phyloP scores from a whole-genome alignment of 2,113 vertebrate genomes.

The Lichenostomus cassidix region DNA sequence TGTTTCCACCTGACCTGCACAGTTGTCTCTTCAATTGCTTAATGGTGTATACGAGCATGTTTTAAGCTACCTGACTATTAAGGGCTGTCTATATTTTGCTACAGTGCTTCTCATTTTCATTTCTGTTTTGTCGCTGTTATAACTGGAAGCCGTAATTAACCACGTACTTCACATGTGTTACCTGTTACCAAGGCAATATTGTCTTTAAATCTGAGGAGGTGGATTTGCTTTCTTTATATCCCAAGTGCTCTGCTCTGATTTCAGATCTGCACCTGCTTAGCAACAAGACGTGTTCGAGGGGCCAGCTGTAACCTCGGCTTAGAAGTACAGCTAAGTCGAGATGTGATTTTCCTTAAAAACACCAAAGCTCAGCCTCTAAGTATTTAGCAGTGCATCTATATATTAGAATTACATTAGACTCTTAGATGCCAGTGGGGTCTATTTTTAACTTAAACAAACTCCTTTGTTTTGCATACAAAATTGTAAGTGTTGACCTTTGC shows the following conservation, averaged over 20 bases:
- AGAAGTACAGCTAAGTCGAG: not conserved
- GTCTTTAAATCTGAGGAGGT: slow-evolving; percentile 63
- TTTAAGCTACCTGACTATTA: slow-evolving; percentile 54
- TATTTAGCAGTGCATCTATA: not conserved
- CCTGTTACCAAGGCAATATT: slow-evolving; percentile 72
- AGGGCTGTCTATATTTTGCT: slow-evolving; percentile 47
- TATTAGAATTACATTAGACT: not conserved
- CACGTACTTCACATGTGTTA: slow-evolving; percentile 49
- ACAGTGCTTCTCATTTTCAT: slow-evolving; percentile 41
- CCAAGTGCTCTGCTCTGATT: slow-evolving; percentile 40
- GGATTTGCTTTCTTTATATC: slow-evolving; percentile 63
- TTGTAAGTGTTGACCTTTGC: not conserved
- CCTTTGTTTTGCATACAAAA: not conserved
- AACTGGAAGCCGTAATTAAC: slow-evolving; percentile 64
- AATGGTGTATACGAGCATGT: not conserved
- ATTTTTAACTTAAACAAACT: not conserved
- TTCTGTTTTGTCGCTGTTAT: slow-evolving; percentile 52
- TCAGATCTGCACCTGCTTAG: slow-evolving; percentile 64
- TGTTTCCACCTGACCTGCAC: not conserved
- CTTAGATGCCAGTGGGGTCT: not conserved
- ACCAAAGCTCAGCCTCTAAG: too few relatives aligned
- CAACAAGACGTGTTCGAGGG: not conserved
- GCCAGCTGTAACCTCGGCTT: not conserved
- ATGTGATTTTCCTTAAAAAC: not conserved
- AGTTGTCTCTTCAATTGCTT: not conserved